Base-by-base conservation (phyloP, 23 tunicate genomes). In the Trididemnum clinides region DNA sequence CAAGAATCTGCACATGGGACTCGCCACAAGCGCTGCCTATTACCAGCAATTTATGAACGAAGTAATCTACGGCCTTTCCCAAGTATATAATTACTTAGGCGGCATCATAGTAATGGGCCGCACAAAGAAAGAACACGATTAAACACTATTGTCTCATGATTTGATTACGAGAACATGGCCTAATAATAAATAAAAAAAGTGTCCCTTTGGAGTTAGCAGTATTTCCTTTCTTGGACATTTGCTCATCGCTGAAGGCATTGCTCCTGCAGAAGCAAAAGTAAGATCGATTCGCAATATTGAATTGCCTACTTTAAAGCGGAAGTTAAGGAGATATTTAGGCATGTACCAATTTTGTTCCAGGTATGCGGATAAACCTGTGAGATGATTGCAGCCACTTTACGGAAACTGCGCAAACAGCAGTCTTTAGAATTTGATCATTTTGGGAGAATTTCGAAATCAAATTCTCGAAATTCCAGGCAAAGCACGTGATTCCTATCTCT, bases 21-120 rank as follows among this genome's bases (percentile, higher is more conserved):
- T 66, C 6, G 75, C 37, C 37, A 10, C 75, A 6, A 29, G 37
- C 22, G 5, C 37, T 5, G 19, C 37, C n/a, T 66, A 66, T 31
- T 66, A 29, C n/a, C 75, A 66, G 75, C 10, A 23, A 23, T 37
- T 66, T 2, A 66, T 66, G 75, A 66, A 66, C 37, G 22, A 66
- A 66, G 37, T 5, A 4, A 6, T 66, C 12, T 3, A 15, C 37
- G 37, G 37, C n/a, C 6, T 32, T 4, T 37, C 75, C 7, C 75
- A 66, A 28, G 75, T 66, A 2, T 66, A 5, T 31, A 5, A 15
- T 6, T 66, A 66, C 31, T 23, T 66, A 6, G 75, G 31, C 37
- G 75, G 31, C 37, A 66, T 66, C 36, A 66, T 66, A 3, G 4
- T 66, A 15, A 66, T 66, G 75, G 3, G 37, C 19, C 2, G 10